A percentile compares a stretch with the other conserved stretches of the same genome.
phyloP scores from a whole-genome alignment of 1,140 invertebrate genomes.

The Drosophila setifemur region DNA sequence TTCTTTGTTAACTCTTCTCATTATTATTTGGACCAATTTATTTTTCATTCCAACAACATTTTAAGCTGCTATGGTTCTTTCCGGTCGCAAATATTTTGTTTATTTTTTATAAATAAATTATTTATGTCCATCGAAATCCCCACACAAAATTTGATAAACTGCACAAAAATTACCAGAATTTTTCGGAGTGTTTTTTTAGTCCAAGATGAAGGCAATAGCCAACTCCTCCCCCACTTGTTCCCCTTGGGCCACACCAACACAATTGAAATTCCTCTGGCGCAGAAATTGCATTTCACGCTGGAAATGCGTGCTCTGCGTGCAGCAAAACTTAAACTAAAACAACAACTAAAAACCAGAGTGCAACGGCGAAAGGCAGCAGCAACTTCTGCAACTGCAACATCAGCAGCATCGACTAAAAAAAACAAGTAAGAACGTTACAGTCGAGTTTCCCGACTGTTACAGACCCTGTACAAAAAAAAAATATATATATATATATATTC shows the following conservation, averaged over 20 bases:
- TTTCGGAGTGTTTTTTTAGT: neutral
- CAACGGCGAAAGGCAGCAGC: conserved; percentile 33
- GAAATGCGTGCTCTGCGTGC: conserved; percentile 82
- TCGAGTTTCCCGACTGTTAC: no score
- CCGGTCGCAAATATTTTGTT: no score
- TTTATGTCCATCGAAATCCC: no score
- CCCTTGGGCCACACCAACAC: conserved; percentile 67
- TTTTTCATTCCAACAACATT: no score
- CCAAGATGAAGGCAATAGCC: neutral
- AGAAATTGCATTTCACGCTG: conserved; percentile 82
- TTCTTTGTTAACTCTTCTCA: no score
- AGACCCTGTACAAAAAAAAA: no score
- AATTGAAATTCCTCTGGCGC: conserved; percentile 81
- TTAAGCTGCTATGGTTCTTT: no score
- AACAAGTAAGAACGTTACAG: no score
- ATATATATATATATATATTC: neutral
- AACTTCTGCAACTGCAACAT: conserved; percentile 21
- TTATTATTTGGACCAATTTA: no score
- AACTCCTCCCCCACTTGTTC: conserved; percentile 11
- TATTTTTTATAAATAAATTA: neutral
- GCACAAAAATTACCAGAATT: neutral
- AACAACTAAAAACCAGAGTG: conserved; percentile 23
- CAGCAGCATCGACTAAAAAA: conserved; percentile 34
- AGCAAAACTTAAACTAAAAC: conserved; percentile 32
- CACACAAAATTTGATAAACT: no score